Base-by-base conservation (phyloP, 2,113 vertebrate genomes). In the Prunella himalayana region DNA sequence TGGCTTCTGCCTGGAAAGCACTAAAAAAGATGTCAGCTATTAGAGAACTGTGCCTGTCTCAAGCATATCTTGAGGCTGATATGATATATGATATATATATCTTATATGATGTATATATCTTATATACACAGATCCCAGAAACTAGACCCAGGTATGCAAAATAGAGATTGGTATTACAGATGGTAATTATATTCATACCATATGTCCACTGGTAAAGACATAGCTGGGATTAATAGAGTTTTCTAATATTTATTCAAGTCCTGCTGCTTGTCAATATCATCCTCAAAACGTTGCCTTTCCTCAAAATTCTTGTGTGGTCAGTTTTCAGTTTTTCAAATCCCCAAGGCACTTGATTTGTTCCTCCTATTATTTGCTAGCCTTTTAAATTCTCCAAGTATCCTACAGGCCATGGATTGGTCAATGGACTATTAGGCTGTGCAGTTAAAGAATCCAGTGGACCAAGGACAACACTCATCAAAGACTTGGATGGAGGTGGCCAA, bases 391-490 rank as follows among this genome's bases (percentile, higher is more conserved):
- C 23, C 76, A 65, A 70, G 71, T 73, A 61, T 82, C 80, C 71
- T 88, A 70, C 33, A 83, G 63, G 54, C 66, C 39, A 61, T 50
- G 54, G 63, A 82, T 73, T 72, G 50, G 90, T 70, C 88, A 90
- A 83, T 13, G 75, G 31, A 80, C 45, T 53, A 66, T 94, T 24
- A 80, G 39, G 30, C 66, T 88, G 54, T 63, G 44, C 51, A 83
- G 79, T 72, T 85, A 93, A 82, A 94, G 71, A 69, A 92, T 39
- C 50, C 79, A 85, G 31, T n/a, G 82, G 61, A 91, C 66, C 61
- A 90, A 94, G 56, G 35, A 68, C 71, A 94, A 69, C 61, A 59
- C 23, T 50, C 90, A 93, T 93, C 82, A 96, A 94, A 97, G 92
- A n/a, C 92, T 92, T 39, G 21, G 66, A 96, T 14, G 59, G 86